Conservation (phyloP, 2,113 vertebrate species). For the Junco hyemalis region DNA sequence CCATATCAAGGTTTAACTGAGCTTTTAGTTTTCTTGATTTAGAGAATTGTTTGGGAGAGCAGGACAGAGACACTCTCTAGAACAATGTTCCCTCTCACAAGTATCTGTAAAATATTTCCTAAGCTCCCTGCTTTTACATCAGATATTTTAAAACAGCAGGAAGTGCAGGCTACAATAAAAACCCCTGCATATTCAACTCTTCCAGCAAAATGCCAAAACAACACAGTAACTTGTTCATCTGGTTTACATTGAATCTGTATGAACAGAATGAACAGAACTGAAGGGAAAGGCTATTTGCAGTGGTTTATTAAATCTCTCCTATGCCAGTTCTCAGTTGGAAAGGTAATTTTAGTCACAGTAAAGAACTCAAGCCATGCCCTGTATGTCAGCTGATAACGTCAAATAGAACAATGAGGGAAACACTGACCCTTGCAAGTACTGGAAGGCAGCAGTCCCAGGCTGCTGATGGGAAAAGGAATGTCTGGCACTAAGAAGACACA, state of each 20-base stretch:
- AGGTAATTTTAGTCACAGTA: neutral
- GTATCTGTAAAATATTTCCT: neutral
- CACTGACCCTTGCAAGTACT: neutral
- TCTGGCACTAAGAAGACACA: neutral
- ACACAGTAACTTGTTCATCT: rapidly evolving
- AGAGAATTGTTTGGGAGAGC: neutral
- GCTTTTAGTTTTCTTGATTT: neutral
- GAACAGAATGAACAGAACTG: neutral
- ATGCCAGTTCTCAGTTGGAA: neutral
- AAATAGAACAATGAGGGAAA: neutral
- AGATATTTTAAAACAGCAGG: neutral
- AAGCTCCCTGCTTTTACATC: neutral
- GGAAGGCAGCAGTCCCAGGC: neutral
- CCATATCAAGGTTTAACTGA: neutral
- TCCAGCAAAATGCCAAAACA: neutral
- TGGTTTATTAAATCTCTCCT: neutral
- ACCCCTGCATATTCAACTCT: neutral
- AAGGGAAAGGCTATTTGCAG: neutral
- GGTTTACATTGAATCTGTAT: neutral
- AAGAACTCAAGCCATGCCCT: neutral
- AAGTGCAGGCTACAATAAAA: neutral
- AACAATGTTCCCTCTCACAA: neutral
- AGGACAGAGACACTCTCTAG: neutral
- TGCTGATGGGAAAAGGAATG: neutral
- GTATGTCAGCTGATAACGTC: neutral